Conservation (phyloP, 2,888 invertebrate species). For the Coleophora deauratella region DNA sequence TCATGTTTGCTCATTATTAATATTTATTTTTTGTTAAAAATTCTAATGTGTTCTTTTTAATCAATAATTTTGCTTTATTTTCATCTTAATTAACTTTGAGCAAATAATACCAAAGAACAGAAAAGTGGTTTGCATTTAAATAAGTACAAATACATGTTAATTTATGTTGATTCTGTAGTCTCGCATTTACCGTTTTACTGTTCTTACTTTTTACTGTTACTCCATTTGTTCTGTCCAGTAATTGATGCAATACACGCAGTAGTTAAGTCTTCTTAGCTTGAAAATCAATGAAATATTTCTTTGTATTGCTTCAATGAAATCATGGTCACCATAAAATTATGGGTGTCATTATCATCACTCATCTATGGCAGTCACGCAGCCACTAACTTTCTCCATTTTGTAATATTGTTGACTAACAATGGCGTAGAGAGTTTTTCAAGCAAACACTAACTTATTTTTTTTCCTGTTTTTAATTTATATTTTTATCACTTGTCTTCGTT, state of each 20-base stretch:
- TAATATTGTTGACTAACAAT: slow-evolving; percentile 48
- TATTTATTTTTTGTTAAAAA: too few species aligned
- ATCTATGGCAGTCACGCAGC: slow-evolving; percentile 27
- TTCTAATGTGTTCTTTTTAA: too few species aligned
- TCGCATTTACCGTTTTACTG: slow-evolving; percentile 1
- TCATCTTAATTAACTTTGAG: slow-evolving; percentile 14
- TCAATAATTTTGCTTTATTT: too few species aligned
- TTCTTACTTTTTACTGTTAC: slow-evolving; percentile 16
- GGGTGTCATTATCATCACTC: slow-evolving; percentile 33
- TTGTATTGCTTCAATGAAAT: slow-evolving; percentile 50
- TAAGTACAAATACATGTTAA: background rate
- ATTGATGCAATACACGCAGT: slow-evolving; percentile 23
- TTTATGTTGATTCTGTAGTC: background rate
- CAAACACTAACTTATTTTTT: slow-evolving; percentile 47
- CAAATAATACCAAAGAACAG: slow-evolving; percentile 45
- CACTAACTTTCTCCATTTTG: slow-evolving; percentile 44
- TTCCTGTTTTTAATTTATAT: slow-evolving; percentile 13
- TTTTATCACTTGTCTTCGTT: slow-evolving; percentile 60
- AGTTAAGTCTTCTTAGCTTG: background rate
- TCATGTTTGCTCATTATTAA: too few species aligned
- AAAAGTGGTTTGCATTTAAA: slow-evolving; percentile 24
- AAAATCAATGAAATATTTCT: background rate
- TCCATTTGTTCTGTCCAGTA: slow-evolving; percentile 15
- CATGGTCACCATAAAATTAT: slow-evolving; percentile 32
- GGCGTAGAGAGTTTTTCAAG: slow-evolving; percentile 44